A percentile compares a stretch with the other conserved stretches of the same genome.
Conservation (phyloP, 92 coral and sea anemone genomes). For the Epizoanthus ramosus region DNA sequence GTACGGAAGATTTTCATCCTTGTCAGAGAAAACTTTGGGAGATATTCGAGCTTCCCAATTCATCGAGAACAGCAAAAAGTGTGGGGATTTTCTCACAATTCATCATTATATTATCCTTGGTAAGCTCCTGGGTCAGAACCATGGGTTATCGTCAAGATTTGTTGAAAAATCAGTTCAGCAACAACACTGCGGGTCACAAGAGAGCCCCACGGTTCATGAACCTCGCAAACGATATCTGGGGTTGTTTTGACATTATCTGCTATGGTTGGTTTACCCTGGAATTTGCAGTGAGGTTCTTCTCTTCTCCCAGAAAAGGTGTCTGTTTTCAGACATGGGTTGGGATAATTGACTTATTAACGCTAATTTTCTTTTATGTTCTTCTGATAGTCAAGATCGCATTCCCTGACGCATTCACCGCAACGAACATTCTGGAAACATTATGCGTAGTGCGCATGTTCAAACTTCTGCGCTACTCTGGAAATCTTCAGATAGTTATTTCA, state of each 20-base stretch:
- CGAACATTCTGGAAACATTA: constrained; percentile 57
- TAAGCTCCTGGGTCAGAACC: constrained; percentile 74
- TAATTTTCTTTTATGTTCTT: constrained; percentile 62
- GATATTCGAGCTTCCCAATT: constrained; percentile 71
- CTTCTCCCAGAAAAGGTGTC: constrained; percentile 77
- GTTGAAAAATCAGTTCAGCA: constrained; percentile 3
- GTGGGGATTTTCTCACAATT: constrained; percentile 70
- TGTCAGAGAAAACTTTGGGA: constrained; percentile 84
- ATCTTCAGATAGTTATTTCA: constrained; percentile 67
- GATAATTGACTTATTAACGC: constrained; percentile 73
- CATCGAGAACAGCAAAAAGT: constrained; percentile 63
- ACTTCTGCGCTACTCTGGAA: constrained; percentile 73
- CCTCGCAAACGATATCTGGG: constrained; percentile 61
- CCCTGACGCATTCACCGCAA: constrained; percentile 56
- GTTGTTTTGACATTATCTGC: constrained; percentile 70
- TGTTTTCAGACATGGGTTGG: constrained; percentile 70
- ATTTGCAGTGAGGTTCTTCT: constrained; percentile 68
- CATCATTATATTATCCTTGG: constrained; percentile 61
- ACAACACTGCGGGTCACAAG: neutral
- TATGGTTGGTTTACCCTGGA: constrained; percentile 88
- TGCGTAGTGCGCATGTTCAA: constrained; percentile 75
- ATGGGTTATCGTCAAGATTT: constrained; percentile 50
- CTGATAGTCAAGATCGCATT: constrained; percentile 63
- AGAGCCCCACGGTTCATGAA: neutral
- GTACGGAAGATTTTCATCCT: constrained; percentile 53